Evolutionary conservation across 1,140 invertebrate genomes (phyloP).

Genomic region (Solenopsis invicta): DNA sequence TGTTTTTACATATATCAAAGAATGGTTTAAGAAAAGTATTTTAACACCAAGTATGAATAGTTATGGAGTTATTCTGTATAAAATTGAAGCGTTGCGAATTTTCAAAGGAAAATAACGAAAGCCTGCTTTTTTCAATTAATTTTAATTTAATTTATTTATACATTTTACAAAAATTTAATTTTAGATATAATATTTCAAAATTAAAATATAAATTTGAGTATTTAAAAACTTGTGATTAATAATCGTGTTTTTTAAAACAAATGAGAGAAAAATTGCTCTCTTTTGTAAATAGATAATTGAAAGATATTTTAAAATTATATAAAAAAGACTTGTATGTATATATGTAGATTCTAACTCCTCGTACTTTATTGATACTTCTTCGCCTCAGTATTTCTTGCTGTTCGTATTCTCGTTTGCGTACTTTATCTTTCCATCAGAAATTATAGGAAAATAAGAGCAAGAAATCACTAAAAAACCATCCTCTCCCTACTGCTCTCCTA

Average conservation of each 20-base stretch:
- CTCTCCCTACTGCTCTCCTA: background rate
- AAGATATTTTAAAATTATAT: background rate
- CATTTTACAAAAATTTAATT: background rate
- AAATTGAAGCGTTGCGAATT: background rate
- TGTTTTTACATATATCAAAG: background rate
- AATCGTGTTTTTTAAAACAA: background rate
- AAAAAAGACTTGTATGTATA: no score
- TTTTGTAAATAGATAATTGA: no score
- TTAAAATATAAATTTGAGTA: background rate
- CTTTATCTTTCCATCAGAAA: background rate
- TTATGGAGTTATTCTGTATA: background rate
- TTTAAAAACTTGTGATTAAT: background rate
- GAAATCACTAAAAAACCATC: constrained; percentile 22
- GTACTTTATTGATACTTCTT: background rate
- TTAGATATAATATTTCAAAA: background rate
- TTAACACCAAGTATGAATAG: background rate
- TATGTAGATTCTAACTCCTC: background rate
- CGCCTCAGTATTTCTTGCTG: constrained; percentile 1
- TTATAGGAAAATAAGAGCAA: background rate
- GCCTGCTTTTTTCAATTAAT: background rate
- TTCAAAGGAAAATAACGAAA: background rate
- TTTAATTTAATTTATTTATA: background rate
- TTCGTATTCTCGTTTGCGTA: background rate
- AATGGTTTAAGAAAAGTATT: background rate
- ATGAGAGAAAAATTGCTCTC: background rate